Evolutionary conservation across 2,797 vertebrate genomes (phyloP).

Genomic region (Peromyscus aztecus): DNA sequence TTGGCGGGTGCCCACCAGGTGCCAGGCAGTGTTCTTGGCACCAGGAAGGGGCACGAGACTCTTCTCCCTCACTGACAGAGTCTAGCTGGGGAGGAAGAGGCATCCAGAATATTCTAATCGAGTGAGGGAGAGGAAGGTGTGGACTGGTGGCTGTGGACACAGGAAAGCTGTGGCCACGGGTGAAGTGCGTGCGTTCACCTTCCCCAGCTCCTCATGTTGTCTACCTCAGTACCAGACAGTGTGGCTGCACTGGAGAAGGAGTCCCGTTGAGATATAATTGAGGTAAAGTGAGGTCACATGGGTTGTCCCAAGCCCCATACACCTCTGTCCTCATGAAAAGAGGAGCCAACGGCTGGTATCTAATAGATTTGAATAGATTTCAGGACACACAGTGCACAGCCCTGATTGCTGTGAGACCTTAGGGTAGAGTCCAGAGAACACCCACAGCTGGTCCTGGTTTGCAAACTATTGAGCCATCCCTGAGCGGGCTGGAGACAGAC

Average conservation of each 20-base stretch:
- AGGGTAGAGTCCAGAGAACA: not conserved
- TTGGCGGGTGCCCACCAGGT: not conserved
- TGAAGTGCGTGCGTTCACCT: too few relatives aligned
- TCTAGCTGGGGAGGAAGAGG: not conserved
- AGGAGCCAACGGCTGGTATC: too few relatives aligned
- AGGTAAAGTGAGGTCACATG: not conserved
- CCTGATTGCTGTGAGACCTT: not conserved
- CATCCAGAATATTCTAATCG: not conserved
- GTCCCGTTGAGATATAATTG: not conserved
- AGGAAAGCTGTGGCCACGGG: not conserved
- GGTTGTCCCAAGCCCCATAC: too few relatives aligned
- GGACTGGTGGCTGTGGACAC: not conserved
- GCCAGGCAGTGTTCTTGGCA: not conserved
- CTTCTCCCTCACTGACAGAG: not conserved
- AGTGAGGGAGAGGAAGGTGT: not conserved
- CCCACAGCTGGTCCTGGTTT: not conserved
- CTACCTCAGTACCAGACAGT: not conserved
- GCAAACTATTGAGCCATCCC: not conserved
- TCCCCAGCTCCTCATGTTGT: not conserved
- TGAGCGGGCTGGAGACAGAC: not conserved
- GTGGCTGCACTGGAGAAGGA: not conserved
- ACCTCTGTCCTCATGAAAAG: not conserved
- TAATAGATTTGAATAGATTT: not conserved
- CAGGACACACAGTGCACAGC: fast-evolving
- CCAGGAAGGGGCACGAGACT: not conserved